These are phyloP conservation scores for Misgurnus anguillicaudatus DNA, from an alignment of 2,113 vertebrate species.

Conservation along the genomic window DNA sequence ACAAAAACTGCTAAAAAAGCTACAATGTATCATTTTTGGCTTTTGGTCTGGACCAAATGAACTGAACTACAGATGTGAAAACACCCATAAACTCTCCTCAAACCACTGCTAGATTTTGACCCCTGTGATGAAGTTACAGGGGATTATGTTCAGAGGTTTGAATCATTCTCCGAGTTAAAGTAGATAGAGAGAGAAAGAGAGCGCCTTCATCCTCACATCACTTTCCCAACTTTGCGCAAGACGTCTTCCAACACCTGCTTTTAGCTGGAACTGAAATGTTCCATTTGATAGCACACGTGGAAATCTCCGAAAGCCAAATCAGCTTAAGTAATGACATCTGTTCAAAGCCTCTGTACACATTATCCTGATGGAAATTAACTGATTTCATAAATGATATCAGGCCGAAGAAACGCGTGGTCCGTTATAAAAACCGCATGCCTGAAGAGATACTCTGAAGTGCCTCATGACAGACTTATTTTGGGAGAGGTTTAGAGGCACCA, in stretches of 20 bases:
- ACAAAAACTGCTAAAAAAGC: too few relatives aligned
- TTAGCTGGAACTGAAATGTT: constrained; percentile 52
- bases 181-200: constrained; percentile 1
- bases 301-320: constrained; percentile 33
- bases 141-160: constrained; percentile 10
- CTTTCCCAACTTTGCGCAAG: constrained; percentile 61
- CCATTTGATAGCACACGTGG: constrained; percentile 54
- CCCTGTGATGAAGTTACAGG: not conserved
- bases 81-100: constrained; percentile 56
- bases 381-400: constrained; percentile 63
- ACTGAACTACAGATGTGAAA: too few relatives aligned
- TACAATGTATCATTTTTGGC: too few relatives aligned
- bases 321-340: constrained; percentile 59
- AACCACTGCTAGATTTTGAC: constrained; percentile 3
- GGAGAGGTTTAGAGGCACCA: constrained; percentile 58
- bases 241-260: constrained; percentile 51
- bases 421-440: constrained; percentile 25
- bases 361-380: constrained; percentile 59
- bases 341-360: constrained; percentile 37
- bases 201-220: constrained; percentile 54
- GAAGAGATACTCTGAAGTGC: constrained; percentile 52
- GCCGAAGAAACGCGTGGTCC: not conserved
- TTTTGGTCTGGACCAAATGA: too few relatives aligned
- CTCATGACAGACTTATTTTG: constrained; percentile 40
- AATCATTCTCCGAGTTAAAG: constrained; percentile 50